Evolutionary conservation across 1,140 invertebrate species (phyloP).

Genomic region (Charaxes varanes): DNA sequence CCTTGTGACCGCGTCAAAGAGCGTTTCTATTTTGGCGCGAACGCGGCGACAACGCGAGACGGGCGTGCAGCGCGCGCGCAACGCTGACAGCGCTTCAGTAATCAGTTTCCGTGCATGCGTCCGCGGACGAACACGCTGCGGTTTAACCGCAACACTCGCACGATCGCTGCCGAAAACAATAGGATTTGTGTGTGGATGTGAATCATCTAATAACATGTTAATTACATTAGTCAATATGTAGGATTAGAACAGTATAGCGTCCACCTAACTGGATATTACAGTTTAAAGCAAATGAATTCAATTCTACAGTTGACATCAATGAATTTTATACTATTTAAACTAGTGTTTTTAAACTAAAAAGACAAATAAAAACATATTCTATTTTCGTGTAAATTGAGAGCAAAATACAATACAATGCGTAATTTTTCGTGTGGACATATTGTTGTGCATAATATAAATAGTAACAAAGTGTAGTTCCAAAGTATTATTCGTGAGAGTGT

Average conservation of each 20-base stretch:
- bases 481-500: slow-evolving; percentile 10
- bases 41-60: slow-evolving; percentile 34
- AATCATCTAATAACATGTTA: too few species aligned
- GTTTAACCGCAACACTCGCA: neutral
- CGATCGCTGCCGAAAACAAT: neutral
- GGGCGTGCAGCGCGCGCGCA: slow-evolving; percentile 28
- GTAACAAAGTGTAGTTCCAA: too few species aligned
- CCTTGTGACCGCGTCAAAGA: slow-evolving; percentile 18
- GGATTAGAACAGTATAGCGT: slow-evolving; percentile 10
- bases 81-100: slow-evolving; percentile 22
- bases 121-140: slow-evolving; percentile 44
- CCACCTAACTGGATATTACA: neutral
- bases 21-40: slow-evolving; percentile 62
- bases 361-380: too few species aligned
- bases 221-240: too few species aligned
- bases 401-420: too few species aligned
- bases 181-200: slow-evolving; percentile 2
- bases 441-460: slow-evolving; percentile 16
- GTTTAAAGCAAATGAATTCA: too few species aligned
- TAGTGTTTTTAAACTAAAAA: too few species aligned
- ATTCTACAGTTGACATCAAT: too few species aligned
- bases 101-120: slow-evolving; percentile 50
- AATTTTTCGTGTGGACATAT: too few species aligned
- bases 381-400: too few species aligned
- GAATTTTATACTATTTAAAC: too few species aligned